Evolutionary conservation across 2,888 invertebrate genomes (phyloP).

Genomic region (Crematogaster levior): DNA sequence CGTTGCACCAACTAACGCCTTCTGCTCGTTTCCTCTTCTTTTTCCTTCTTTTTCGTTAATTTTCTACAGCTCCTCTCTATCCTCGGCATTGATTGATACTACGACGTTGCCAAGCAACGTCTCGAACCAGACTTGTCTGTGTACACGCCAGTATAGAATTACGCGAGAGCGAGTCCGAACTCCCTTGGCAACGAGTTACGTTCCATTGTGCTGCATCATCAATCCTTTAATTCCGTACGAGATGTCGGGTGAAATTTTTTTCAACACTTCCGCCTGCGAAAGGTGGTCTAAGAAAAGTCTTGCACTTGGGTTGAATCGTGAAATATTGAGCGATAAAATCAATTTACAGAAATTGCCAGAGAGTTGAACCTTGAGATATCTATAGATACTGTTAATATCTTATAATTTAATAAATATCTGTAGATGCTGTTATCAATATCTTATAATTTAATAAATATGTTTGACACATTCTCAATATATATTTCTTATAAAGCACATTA

Average conservation of each 20-base stretch:
- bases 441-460: background rate
- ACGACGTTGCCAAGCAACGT: slow-evolving; percentile 68
- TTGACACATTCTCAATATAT: background rate
- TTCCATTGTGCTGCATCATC: slow-evolving; percentile 60
- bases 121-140: slow-evolving; percentile 53
- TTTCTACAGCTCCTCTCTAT: slow-evolving; percentile 38
- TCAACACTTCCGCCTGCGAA: background rate
- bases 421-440: background rate
- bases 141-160: slow-evolving; percentile 54
- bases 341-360: background rate
- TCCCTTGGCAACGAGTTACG: slow-evolving; percentile 59
- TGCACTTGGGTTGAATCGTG: background rate
- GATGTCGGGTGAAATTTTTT: slow-evolving; percentile 16
- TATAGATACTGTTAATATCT: no score
- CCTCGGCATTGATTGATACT: slow-evolving; percentile 66
- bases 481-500: background rate
- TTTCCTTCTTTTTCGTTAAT: slow-evolving; percentile 31
- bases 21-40: background rate
- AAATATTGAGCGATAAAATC: slow-evolving; percentile 21
- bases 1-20: slow-evolving; percentile 2
- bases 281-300: background rate
- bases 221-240: slow-evolving; percentile 57
- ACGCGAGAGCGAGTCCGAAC: slow-evolving; percentile 51
- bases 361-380: background rate
- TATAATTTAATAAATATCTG: no score